A percentile compares a stretch with the other conserved stretches of the same genome.
Conservation (phyloP, 2,113 vertebrate species). For the Procavia capensis region DNA sequence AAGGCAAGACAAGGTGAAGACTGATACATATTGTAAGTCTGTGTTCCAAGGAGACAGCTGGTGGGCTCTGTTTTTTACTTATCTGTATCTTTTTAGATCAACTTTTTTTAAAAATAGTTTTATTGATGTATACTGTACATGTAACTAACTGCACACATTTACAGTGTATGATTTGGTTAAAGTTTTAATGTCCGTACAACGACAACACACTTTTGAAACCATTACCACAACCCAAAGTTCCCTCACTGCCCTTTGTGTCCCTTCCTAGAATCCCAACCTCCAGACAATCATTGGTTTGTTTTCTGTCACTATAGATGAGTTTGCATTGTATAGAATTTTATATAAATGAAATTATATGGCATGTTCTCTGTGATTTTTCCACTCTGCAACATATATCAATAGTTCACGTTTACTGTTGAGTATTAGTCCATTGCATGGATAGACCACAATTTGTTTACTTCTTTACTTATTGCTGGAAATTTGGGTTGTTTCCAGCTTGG, state of each 20-base stretch:
- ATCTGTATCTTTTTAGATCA: neutral
- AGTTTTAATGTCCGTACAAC: constrained; percentile 3
- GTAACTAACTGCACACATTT: constrained; percentile 8
- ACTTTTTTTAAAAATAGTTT: constrained; percentile 3
- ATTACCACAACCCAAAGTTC: neutral
- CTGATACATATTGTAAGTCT: constrained; percentile 10
- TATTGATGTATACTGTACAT: neutral
- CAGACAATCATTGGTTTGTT: no score
- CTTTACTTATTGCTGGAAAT: neutral
- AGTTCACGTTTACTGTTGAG: constrained; percentile 9
- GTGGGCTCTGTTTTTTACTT: neutral
- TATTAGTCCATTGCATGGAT: neutral
- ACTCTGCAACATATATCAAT: neutral
- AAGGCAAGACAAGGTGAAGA: constrained; percentile 17
- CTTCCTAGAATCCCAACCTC: neutral
- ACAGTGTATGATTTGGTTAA: neutral
- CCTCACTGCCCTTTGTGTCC: neutral
- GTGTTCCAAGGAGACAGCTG: neutral
- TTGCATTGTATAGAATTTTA: neutral
- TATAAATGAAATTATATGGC: neutral
- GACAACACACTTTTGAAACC: neutral
- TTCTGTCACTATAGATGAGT: neutral
- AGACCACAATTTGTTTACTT: neutral
- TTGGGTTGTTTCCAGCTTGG: neutral
- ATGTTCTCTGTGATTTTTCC: neutral